phyloP scores from a whole-genome alignment of 1,140 invertebrate genomes.

The Thaumatotibia leucotreta region DNA sequence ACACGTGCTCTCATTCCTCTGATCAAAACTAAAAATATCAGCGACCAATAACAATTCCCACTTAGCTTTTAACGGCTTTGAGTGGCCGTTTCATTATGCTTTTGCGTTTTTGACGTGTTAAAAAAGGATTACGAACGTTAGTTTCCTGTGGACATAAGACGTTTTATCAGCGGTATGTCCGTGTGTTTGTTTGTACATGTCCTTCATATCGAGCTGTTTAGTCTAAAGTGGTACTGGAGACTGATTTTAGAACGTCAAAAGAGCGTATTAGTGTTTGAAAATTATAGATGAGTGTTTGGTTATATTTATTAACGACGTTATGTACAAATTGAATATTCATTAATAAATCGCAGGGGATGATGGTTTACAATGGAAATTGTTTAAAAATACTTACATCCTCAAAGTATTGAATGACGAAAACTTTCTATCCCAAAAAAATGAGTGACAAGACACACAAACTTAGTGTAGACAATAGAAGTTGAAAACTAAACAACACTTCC shows the following conservation, averaged over 20 bases:
- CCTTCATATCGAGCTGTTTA: constrained; percentile 10
- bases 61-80: not conserved
- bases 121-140: not conserved
- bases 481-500: not conserved
- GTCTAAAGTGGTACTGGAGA: not conserved
- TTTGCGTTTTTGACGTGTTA: not conserved
- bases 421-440: too few species aligned
- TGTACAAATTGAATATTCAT: not conserved
- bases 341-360: not conserved
- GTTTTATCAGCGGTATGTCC: not conserved
- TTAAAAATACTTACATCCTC: too few species aligned
- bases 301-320: not conserved
- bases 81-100: not conserved
- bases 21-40: not conserved
- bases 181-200: not conserved
- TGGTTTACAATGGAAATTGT: too few species aligned
- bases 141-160: not conserved
- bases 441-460: too few species aligned
- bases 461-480: not conserved
- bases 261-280: not conserved
- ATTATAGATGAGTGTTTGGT: not conserved
- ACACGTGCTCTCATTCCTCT: not conserved
- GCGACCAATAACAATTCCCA: not conserved
- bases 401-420: too few species aligned
- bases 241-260: not conserved